Evolutionary conservation across 2,888 invertebrate species (phyloP).

Genomic region (Ganaspis brasiliensis): DNA sequence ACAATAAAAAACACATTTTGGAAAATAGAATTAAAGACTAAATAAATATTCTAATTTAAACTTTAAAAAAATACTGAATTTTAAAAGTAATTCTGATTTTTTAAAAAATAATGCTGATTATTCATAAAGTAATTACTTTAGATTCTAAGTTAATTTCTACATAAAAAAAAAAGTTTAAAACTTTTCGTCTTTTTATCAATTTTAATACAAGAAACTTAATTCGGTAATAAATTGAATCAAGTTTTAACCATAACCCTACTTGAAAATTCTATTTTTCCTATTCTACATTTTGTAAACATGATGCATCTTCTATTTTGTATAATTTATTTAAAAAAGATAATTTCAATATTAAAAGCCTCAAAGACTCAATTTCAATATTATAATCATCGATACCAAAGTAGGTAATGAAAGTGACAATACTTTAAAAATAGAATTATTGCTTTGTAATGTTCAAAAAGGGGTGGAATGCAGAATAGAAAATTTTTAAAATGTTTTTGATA

Average conservation of each 20-base stretch:
- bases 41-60: no score
- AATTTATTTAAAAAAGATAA: neutral
- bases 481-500: neutral
- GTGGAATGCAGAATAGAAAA: neutral
- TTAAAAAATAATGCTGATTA: no score
- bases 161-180: no score
- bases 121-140: no score
- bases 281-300: conserved; percentile 9
- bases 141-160: no score
- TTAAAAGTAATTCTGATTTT: no score
- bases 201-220: no score
- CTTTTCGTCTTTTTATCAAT: no score
- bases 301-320: conserved; percentile 27
- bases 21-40: no score
- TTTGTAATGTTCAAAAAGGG: neutral
- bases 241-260: conserved; percentile 32
- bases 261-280: conserved; percentile 8
- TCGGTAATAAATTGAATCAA: neutral
- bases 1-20: no score
- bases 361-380: neutral
- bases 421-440: neutral
- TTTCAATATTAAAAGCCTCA: conserved; percentile 1
- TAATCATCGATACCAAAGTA: neutral
- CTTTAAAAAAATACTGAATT: no score
- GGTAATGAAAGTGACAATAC: neutral